These are phyloP conservation scores for Drosophila hydei DNA, from an alignment of 1,140 invertebrate genomes.

Conservation along the genomic window DNA sequence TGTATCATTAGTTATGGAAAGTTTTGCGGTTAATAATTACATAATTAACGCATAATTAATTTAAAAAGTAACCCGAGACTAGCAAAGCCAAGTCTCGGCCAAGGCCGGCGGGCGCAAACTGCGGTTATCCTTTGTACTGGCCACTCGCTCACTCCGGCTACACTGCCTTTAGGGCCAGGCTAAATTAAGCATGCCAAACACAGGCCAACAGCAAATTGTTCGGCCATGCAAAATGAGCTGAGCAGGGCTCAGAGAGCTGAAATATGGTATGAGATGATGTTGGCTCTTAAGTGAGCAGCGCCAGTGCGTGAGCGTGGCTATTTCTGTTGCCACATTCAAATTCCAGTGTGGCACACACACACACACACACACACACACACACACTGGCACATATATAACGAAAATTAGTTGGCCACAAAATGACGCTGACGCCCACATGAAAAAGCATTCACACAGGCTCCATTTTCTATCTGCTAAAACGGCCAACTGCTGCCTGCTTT, in stretches of 20 bases:
- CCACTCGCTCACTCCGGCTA: neutral
- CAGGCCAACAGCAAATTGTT: constrained; percentile 57
- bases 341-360: constrained; percentile 12
- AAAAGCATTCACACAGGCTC: constrained; percentile 9
- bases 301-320: constrained; percentile 44
- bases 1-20: constrained; percentile 6
- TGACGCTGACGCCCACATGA: constrained; percentile 27
- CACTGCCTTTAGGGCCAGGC: constrained; percentile 10
- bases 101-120: constrained; percentile 23
- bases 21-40: constrained; percentile 57
- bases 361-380: constrained; percentile 20
- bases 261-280: constrained; percentile 60
- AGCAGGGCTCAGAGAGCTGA: neutral
- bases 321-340: constrained; percentile 27
- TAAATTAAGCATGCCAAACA: constrained; percentile 72
- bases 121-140: constrained; percentile 33
- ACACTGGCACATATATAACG: constrained; percentile 24
- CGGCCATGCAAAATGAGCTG: constrained; percentile 61
- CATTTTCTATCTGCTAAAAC: constrained; percentile 20
- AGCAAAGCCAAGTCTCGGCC: constrained; percentile 4
- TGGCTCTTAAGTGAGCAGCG: constrained; percentile 62
- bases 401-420: constrained; percentile 44
- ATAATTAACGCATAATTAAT: constrained; percentile 79
- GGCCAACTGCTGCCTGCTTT: constrained; percentile 24
- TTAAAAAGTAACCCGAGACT: constrained; percentile 53